Evolutionary conservation across 2,113 vertebrate genomes (phyloP), one percentile per base, ranked within the genome.

Genomic region (Charadrius vociferus): DNA sequence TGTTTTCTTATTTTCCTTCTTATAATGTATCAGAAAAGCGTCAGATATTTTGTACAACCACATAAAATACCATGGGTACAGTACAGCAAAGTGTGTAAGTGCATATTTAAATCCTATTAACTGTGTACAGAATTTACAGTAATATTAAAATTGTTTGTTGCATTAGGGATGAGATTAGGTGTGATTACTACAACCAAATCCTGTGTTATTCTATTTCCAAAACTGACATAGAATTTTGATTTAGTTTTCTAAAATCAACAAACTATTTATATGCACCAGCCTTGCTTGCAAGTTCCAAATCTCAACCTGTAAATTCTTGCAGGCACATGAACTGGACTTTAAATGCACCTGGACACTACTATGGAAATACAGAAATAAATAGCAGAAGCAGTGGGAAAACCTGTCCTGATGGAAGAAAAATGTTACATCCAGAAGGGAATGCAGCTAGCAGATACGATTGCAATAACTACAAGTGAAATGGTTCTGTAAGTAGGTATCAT

Each of bases 401-500:
- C 49, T 88, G 50, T 75, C 68, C 77, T 47, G 47, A 49, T 63
- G 72, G 86, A 96, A 88, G 88, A 95, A 93, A 92, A 96, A 96
- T 58, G 30, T 72, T 70, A 81, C 47, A 22, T 83, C 85, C 95
- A 90, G 86, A 73, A 86, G 74, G 67, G 84, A 94, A 70, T 3
- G 86, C 70, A 84, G 72, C 79, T 84, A 45, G 61, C 86, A 94
- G 80, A 91, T 79, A 79, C 45, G 74, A 94, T 67, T 94, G 93
- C 94, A 95, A 5, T 68, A 93, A 86, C 61, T 84, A 75, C 91
- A 94, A 92, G 74, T 68, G 83, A 94, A 95, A 90, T 81, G 67
- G 90, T 74, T 96, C 80, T 95, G 43, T 79, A 93, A 95, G 86
- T 62, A 81, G 93, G 92, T 91, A 95, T 94, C 90, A 50, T 53